phyloP scores from a whole-genome alignment of 2,797 vertebrate species.

The Mionectes olivaceus region DNA sequence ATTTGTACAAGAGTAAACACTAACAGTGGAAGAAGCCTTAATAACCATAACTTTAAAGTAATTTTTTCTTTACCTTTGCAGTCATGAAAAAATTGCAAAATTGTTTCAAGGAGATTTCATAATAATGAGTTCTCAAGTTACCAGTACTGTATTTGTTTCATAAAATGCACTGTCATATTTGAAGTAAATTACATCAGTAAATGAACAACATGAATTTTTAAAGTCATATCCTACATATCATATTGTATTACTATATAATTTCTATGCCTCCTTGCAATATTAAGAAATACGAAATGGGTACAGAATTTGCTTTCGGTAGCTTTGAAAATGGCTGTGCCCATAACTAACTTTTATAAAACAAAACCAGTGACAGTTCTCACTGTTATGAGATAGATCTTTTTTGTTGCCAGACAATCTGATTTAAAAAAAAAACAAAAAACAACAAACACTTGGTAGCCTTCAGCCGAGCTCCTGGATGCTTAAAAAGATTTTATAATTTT shows the following conservation, averaged over 20 bases:
- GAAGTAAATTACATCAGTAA: not conserved
- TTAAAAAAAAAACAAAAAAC: not conserved
- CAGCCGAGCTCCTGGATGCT: not conserved
- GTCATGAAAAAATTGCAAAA: not conserved
- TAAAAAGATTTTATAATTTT: not conserved
- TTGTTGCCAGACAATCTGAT: not conserved
- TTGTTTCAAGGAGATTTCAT: not conserved
- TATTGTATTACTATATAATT: not conserved
- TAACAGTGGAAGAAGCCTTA: not conserved
- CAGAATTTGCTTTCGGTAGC: not conserved
- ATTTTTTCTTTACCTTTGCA: not conserved
- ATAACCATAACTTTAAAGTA: not conserved
- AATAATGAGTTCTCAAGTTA: not conserved
- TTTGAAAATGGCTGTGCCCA: not conserved
- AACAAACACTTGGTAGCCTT: not conserved
- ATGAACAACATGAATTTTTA: not conserved
- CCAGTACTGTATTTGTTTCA: not conserved
- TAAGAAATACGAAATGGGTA: not conserved
- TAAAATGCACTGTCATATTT: not conserved
- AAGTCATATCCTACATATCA: not conserved
- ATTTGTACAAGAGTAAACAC: not conserved
- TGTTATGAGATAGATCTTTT: not conserved
- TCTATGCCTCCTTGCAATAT: not conserved
- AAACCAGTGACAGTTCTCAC: not conserved
- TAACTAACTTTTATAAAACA: not conserved